phyloP scores from a whole-genome alignment of 64 coral and sea anemone genomes.

The Stylophora pistillata region DNA sequence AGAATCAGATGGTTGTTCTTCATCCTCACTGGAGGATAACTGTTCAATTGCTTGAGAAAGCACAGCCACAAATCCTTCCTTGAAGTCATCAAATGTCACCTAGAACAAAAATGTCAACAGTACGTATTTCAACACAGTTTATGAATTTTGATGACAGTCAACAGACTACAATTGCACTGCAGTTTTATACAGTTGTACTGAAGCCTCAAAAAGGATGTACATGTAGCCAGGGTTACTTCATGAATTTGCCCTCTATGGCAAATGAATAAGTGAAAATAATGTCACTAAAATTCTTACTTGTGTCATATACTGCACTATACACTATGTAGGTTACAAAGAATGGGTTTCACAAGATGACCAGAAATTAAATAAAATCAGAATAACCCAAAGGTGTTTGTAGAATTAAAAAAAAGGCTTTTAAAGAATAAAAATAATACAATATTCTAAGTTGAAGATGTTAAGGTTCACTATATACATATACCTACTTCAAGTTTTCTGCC shows the following conservation, averaged over 20 bases:
- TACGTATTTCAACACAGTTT: neutral
- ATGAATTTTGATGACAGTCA: neutral
- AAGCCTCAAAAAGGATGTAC: too few species aligned
- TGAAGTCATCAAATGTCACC: slow-evolving; percentile 96
- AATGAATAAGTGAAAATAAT: too few species aligned
- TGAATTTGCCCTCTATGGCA: too few species aligned
- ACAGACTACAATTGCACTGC: neutral
- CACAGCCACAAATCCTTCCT: slow-evolving; percentile 95
- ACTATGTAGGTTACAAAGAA: too few species aligned
- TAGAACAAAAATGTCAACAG: neutral
- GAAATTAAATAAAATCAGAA: too few species aligned
- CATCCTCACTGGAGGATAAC: slow-evolving; percentile 89
- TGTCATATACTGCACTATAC: too few species aligned
- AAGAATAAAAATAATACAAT: too few species aligned
- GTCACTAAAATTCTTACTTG: too few species aligned
- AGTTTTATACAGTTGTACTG: too few species aligned
- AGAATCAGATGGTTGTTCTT: slow-evolving; percentile 57
- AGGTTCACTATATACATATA: neutral
- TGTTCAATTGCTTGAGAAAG: slow-evolving; percentile 89
- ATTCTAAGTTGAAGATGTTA: neutral
- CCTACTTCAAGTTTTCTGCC: slow-evolving; percentile 48
- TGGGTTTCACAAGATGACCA: too few species aligned
- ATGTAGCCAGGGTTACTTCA: neutral
- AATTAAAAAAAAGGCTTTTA: too few species aligned
- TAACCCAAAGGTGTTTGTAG: too few species aligned